Evolutionary conservation across 2,888 invertebrate genomes (phyloP).

Genomic region (Callyntrura sp.): DNA sequence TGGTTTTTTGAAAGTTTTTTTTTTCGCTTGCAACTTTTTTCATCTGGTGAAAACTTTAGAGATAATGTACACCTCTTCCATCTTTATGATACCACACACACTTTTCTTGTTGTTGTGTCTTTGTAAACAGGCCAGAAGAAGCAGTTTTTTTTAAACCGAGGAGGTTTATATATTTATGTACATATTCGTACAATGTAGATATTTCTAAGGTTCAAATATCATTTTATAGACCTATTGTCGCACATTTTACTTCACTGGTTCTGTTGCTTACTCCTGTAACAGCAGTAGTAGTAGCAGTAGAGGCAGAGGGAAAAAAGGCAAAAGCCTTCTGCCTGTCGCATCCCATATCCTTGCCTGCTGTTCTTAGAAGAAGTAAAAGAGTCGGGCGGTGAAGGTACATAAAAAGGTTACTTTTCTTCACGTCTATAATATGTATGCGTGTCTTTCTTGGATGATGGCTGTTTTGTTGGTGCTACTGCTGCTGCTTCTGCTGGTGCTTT

Average conservation of each 20-base stretch:
- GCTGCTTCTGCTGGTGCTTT: conserved; percentile 21
- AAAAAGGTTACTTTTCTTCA: not conserved
- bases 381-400: not conserved
- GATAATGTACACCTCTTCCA: not conserved
- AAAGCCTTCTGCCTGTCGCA: conserved; percentile 32
- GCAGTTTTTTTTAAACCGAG: not conserved
- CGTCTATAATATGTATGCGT: conserved; percentile 15
- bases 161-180: not conserved
- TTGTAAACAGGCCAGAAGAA: not conserved
- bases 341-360: not conserved
- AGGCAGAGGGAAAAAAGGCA: not conserved
- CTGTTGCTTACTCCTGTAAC: not conserved
- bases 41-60: not conserved
- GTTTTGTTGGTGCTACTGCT: conserved; percentile 17
- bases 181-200: not conserved
- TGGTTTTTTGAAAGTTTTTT: not conserved
- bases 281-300: too few species aligned
- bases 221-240: conserved; percentile 47
- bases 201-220: conserved; percentile 39
- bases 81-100: conserved; percentile 21
- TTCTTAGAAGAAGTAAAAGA: not conserved
- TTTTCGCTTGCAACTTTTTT: conserved; percentile 12
- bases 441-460: not conserved
- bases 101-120: conserved; percentile 2
- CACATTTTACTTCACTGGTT: conserved; percentile 45